Conservation (phyloP, 2,113 vertebrate genomes). For the Syrmaticus mikado region DNA sequence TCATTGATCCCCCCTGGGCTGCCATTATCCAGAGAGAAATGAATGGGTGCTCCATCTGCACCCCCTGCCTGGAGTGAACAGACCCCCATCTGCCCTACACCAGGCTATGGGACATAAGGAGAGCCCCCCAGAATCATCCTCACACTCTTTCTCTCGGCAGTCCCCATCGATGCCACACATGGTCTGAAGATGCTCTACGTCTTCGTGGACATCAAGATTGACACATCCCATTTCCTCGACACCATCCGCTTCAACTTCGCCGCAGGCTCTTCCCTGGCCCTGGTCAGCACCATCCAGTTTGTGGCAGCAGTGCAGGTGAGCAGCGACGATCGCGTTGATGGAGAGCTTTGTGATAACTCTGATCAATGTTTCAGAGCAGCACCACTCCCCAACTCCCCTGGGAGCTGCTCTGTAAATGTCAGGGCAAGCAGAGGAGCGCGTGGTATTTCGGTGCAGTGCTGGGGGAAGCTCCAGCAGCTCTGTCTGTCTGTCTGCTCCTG, state of each 20-base stretch:
- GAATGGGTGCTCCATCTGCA: not conserved
- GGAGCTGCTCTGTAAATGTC: conserved; percentile 70
- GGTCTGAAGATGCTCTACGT: conserved; percentile 96
- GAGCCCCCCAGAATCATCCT: not conserved
- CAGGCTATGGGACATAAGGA: not conserved
- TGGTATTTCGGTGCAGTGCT: conserved; percentile 57
- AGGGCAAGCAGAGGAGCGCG: conserved; percentile 58
- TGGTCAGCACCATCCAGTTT: conserved; percentile 99
- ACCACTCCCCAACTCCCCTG: conserved; percentile 41
- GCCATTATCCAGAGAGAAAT: conserved; percentile 14
- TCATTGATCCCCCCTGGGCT: conserved; percentile 72
- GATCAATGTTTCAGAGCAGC: conserved; percentile 67
- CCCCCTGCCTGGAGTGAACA: not conserved
- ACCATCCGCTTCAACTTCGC: conserved; percentile 92
- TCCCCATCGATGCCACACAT: conserved; percentile 90
- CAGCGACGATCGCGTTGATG: conserved; percentile 39
- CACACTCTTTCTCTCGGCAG: conserved; percentile 69
- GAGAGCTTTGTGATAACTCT: conserved; percentile 62
- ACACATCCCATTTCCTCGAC: conserved; percentile 92
- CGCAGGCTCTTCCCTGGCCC: conserved; percentile 81
- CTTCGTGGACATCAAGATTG: conserved; percentile 97
- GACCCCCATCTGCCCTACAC: not conserved
- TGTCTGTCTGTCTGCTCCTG: conserved; percentile 37
- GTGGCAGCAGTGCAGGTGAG: conserved; percentile 93
- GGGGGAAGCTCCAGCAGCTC: conserved; percentile 39